phyloP scores from a whole-genome alignment of 2,113 vertebrate species.

The Dermatemys mawii region DNA sequence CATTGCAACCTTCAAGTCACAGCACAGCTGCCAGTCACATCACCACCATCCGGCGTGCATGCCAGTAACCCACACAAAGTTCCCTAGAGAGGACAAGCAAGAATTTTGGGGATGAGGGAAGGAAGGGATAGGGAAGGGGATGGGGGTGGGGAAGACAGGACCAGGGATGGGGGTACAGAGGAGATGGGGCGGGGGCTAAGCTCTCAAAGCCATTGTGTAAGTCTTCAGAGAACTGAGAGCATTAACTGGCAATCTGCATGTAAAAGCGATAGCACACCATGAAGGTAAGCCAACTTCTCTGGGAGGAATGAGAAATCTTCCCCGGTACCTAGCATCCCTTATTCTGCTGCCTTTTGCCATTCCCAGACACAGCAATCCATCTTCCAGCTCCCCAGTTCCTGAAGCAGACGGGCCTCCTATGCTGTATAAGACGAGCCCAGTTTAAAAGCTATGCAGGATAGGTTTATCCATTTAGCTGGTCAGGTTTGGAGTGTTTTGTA shows the following conservation, averaged over 20 bases:
- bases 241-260: slow-evolving; percentile 65
- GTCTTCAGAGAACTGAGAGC: slow-evolving; percentile 72
- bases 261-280: slow-evolving; percentile 52
- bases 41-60: slow-evolving; percentile 68
- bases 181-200: slow-evolving; percentile 68
- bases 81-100: slow-evolving; percentile 76
- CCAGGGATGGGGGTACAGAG: slow-evolving; percentile 25
- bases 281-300: slow-evolving; percentile 78
- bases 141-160: slow-evolving; percentile 65
- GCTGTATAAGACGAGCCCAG: slow-evolving; percentile 24
- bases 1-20: slow-evolving; percentile 77
- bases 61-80: slow-evolving; percentile 77
- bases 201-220: slow-evolving; percentile 79
- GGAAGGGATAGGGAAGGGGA: slow-evolving; percentile 61
- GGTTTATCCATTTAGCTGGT: slow-evolving; percentile 77
- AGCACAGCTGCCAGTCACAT: slow-evolving; percentile 73
- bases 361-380: slow-evolving; percentile 77
- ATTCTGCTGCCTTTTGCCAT: slow-evolving; percentile 78
- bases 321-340: slow-evolving; percentile 75
- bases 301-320: slow-evolving; percentile 43
- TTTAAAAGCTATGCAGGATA: slow-evolving; percentile 67
- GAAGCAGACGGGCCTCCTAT: slow-evolving; percentile 52
- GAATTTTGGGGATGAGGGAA: slow-evolving; percentile 62
- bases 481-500: slow-evolving; percentile 78
- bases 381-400: slow-evolving; percentile 63